These are phyloP conservation scores for Axea sp. DNA, from an alignment of 2,888 invertebrate genomes.

Conservation along the genomic window DNA sequence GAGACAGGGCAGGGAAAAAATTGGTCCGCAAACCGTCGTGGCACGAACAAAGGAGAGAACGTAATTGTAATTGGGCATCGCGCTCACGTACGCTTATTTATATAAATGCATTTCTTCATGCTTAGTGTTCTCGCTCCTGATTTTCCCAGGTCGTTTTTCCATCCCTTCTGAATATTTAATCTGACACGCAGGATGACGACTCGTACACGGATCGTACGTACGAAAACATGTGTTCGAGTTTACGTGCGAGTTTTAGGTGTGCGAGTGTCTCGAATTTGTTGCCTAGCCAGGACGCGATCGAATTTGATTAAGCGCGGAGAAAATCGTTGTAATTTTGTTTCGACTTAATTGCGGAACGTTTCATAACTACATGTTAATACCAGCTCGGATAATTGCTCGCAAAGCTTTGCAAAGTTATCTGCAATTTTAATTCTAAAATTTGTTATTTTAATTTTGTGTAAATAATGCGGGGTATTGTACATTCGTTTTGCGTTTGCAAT, in stretches of 20 bases:
- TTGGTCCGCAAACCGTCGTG: constrained; percentile 29
- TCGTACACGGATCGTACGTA: constrained; percentile 49
- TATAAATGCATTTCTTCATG: constrained; percentile 55
- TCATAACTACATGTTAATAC: constrained; percentile 26
- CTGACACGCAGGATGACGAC: constrained; percentile 67
- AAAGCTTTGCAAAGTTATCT: constrained; percentile 33
- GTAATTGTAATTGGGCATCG: constrained; percentile 58
- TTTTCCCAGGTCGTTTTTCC: constrained; percentile 76
- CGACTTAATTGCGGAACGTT: constrained; percentile 38
- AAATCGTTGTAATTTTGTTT: constrained; percentile 56
- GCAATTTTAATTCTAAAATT: constrained; percentile 44
- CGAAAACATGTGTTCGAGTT: constrained; percentile 54
- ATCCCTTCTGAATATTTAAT: constrained; percentile 71
- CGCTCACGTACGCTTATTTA: constrained; percentile 46
- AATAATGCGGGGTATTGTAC: constrained; percentile 19
- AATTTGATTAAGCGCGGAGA: constrained; percentile 58
- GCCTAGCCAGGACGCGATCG: constrained; percentile 39
- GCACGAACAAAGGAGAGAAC: constrained; percentile 32
- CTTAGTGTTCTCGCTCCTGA: constrained; percentile 64
- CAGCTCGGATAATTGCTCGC: constrained; percentile 15
- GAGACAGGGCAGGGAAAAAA: too few relatives aligned
- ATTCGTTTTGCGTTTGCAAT: background rate
- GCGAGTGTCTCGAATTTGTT: constrained; percentile 45
- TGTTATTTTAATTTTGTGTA: constrained; percentile 48
- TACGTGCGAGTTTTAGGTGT: constrained; percentile 30